Evolutionary conservation across 2,797 vertebrate species (phyloP), one percentile per base, ranked within the genome.

Genomic region (Setipinna tenuifilis): DNA sequence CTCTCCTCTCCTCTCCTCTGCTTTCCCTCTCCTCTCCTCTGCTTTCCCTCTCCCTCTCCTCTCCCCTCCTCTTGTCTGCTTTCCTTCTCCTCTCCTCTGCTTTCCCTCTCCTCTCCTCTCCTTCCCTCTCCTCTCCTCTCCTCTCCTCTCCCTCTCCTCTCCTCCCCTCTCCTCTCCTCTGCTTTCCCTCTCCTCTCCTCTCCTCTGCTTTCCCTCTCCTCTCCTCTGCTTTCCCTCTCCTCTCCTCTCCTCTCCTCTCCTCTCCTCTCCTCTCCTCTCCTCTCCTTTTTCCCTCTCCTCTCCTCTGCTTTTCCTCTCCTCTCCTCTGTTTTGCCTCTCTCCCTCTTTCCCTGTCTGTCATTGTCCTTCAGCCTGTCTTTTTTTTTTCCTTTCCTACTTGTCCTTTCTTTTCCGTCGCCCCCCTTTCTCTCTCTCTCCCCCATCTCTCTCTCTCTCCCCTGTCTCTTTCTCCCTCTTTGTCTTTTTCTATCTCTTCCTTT

Each of bases 341-440:
- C 65, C 28, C 84, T 44, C 84, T 41, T 17, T 17, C 82, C 3
- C 65, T 44, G 14, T 87, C 68, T 71, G 21, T 0, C 35, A 90
- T 88, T 3, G 85, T 91, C 84, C 93, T 88, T 17, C 75, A 90
- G 41, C 95, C 94, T 25, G 89, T 89, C 58, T 93, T 90, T 88
- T 14, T 41, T 9, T 14, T n/a, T 19, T 12, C 87, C 89, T 0
- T 0, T 87, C 1, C 90, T 81, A 88, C 85, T 58, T 78, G 68
- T 85, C 85, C 80, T 80, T 41, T 84, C 25, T 11, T 3, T 17
- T 83, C 16, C 87, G 82, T 21, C 35, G 0, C 14, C 7, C 31
- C 14, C 31, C 25, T 71, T 0, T 17, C 28, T 35, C 14, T 71
- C 25, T 71, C 65, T 71, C 28, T 68, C 23, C 11, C 6, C 25